These are phyloP conservation scores for Euphonia xanthogaster DNA, from an alignment of 2,797 vertebrate genomes.

Conservation along the genomic window DNA sequence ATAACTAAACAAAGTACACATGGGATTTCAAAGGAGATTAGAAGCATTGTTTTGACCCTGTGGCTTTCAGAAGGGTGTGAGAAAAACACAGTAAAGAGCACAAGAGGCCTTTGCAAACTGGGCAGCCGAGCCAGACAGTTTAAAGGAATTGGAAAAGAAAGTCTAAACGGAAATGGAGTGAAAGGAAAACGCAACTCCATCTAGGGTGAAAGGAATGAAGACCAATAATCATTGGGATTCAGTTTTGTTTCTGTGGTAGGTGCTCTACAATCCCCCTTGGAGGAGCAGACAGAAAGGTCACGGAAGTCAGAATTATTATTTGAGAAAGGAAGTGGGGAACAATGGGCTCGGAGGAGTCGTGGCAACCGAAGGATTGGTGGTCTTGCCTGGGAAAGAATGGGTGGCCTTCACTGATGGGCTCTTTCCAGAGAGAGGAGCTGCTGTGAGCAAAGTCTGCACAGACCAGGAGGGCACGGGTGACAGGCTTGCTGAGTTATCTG, in stretches of 20 bases:
- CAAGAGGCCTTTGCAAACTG: not conserved
- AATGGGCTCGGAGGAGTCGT: conserved; percentile 20
- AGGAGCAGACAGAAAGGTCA: conserved; percentile 61
- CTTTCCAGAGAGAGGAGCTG: conserved; percentile 7
- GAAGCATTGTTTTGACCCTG: conserved; percentile 39
- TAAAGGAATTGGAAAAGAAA: conserved; percentile 10
- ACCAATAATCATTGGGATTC: not conserved
- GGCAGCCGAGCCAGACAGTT: not conserved
- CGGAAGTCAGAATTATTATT: conserved; percentile 68
- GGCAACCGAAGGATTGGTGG: conserved; percentile 36
- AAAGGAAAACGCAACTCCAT: conserved; percentile 22
- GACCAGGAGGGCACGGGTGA: not conserved
- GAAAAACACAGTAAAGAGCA: not conserved
- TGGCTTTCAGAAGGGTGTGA: conserved; percentile 47
- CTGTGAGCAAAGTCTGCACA: not conserved
- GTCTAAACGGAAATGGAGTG: conserved; percentile 19
- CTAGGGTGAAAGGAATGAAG: conserved; percentile 7
- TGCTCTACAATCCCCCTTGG: conserved; percentile 24
- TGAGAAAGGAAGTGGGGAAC: conserved; percentile 67
- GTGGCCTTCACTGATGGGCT: conserved; percentile 26
- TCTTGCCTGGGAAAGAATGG: conserved; percentile 38
- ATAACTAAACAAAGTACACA: conserved; percentile 22
- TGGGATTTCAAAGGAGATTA: conserved; percentile 45
- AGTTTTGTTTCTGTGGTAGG: conserved; percentile 51
- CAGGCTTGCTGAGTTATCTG: not conserved